These are phyloP conservation scores for Daktulosphaira vitifoliae DNA, from an alignment of 1,140 invertebrate species.

Conservation along the genomic window DNA sequence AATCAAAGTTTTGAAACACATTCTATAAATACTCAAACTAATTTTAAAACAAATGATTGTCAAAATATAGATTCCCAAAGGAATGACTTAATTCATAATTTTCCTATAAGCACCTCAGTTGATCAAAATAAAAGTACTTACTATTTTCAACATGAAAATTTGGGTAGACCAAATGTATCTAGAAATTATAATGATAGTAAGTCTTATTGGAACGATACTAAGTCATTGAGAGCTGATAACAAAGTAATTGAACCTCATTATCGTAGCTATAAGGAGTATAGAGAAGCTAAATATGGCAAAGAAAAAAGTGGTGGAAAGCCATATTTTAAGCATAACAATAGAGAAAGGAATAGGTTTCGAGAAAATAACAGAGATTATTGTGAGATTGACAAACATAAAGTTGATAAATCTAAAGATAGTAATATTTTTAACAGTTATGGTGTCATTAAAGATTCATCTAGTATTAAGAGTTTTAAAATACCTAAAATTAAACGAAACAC, in stretches of 20 bases:
- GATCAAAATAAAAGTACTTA: no score
- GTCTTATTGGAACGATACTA: background rate
- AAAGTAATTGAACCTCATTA: background rate
- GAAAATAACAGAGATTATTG: no score
- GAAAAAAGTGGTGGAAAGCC: background rate
- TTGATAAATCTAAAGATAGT: background rate
- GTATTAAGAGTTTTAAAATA: constrained; percentile 20
- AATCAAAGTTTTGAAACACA: no score
- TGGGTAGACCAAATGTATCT: no score
- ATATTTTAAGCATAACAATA: background rate
- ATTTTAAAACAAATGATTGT: no score
- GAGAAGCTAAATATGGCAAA: background rate
- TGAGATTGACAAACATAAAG: background rate
- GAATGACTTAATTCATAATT: no score
- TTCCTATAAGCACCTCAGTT: no score
- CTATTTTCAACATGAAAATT: no score
- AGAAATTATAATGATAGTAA: no score
- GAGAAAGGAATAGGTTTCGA: no score
- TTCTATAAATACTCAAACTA: no score
- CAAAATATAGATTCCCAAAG: no score
- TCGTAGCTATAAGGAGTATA: background rate
- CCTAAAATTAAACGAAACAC: constrained; percentile 17
- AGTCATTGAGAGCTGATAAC: background rate
- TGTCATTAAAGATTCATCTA: background rate
- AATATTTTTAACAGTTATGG: background rate